phyloP scores from a whole-genome alignment of 2,888 invertebrate genomes.

The Morpho achilles region DNA sequence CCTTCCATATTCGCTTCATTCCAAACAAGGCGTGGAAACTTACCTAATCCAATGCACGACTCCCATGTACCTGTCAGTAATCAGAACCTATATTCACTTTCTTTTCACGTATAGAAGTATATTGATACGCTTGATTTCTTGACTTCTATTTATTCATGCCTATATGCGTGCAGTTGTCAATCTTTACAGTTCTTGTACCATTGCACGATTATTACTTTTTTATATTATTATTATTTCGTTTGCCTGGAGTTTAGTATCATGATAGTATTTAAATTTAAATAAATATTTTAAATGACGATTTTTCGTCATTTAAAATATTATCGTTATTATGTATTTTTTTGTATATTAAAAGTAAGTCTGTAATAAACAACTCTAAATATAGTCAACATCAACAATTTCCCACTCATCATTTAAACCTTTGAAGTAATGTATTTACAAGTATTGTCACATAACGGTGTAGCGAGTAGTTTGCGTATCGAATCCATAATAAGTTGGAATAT shows the following conservation, averaged over 20 bases:
- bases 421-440: conserved; percentile 33
- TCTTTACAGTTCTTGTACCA: not conserved
- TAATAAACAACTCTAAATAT: conserved; percentile 24
- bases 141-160: not conserved
- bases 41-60: conserved; percentile 48
- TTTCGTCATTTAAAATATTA: no score
- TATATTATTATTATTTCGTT: not conserved
- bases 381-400: conserved; percentile 30
- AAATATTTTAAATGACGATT: no score
- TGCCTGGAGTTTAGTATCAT: no score
- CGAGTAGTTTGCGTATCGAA: conserved; percentile 56
- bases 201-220: not conserved
- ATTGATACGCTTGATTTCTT: conserved; percentile 5
- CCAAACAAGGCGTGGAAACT: conserved; percentile 41
- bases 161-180: conserved; percentile 5
- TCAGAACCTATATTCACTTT: conserved; percentile 47
- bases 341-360: conserved; percentile 14
- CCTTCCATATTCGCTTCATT: conserved; percentile 43
- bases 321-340: no score
- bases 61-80: conserved; percentile 36
- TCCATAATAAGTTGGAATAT: conserved; percentile 49
- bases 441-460: conserved; percentile 38
- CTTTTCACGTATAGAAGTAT: conserved; percentile 22
- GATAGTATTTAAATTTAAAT: no score
- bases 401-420: conserved; percentile 26